These are phyloP conservation scores for Corythucha ciliata DNA, from an alignment of 2,888 invertebrate species.

Conservation along the genomic window DNA sequence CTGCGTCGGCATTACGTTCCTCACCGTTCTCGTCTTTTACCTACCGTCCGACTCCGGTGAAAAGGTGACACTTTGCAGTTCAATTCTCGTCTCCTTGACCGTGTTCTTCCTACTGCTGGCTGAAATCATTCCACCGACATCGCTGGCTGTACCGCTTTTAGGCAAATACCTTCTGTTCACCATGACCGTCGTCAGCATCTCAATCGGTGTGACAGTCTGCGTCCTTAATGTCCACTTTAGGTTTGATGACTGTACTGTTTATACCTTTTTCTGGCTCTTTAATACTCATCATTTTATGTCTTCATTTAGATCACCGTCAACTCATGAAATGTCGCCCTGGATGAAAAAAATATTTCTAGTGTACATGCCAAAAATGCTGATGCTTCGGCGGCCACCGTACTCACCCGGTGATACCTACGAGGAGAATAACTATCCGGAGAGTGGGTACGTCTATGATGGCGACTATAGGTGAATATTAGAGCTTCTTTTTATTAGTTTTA, in stretches of 20 bases:
- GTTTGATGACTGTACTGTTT: no score
- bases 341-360: conserved; percentile 82
- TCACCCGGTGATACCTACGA: conserved; percentile 63
- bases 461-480: no score
- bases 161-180: conserved; percentile 96
- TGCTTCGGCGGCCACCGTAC: conserved; percentile 85
- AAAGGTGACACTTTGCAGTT: conserved; percentile 89
- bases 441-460: conserved; percentile 71
- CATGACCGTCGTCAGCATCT: conserved; percentile 89
- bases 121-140: conserved; percentile 98
- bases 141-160: conserved; percentile 83
- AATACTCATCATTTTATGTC: conserved; percentile 1
- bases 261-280: no score
- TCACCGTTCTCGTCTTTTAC: conserved; percentile 94
- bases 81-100: conserved; percentile 94
- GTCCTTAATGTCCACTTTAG: conserved; percentile 91
- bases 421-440: conserved; percentile 71
- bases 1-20: conserved; percentile 92
- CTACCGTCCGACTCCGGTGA: conserved; percentile 84
- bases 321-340: conserved; percentile 88
- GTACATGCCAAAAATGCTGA: conserved; percentile 79
- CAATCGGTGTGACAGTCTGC: conserved; percentile 87
- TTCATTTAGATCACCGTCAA: conserved; percentile 68
- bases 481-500: no score
- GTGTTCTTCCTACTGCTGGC: conserved; percentile 98